These are phyloP conservation scores for Proctacanthus coquilletti DNA, from an alignment of 1,140 invertebrate genomes.

Conservation along the genomic window DNA sequence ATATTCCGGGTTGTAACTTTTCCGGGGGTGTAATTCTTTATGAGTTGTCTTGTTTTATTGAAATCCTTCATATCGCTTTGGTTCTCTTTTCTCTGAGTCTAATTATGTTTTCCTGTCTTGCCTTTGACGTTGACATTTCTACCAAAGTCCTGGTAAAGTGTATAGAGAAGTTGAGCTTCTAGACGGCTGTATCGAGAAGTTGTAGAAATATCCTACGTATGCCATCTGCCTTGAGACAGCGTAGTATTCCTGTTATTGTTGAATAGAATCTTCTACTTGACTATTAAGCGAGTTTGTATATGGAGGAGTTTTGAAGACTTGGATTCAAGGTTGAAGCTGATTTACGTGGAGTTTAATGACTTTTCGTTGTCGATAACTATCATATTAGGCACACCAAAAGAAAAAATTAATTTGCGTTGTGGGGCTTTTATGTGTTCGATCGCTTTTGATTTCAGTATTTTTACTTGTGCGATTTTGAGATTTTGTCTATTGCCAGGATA, in stretches of 20 bases:
- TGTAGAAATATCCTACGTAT: background rate
- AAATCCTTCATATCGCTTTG: slow-evolving; percentile 4
- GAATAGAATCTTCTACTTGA: slow-evolving; percentile 8
- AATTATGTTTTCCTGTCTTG: background rate
- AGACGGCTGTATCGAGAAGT: slow-evolving; percentile 2
- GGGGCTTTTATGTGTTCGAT: slow-evolving; percentile 7
- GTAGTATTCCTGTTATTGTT: slow-evolving; percentile 4
- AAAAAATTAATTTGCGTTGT: slow-evolving; percentile 6
- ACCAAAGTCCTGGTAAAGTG: slow-evolving; percentile 3
- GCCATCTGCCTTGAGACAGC: slow-evolving; percentile 3
- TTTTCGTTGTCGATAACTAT: slow-evolving; percentile 8
- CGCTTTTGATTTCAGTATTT: slow-evolving; percentile 2
- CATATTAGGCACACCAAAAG: slow-evolving; percentile 4
- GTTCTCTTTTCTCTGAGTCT: slow-evolving; percentile 4
- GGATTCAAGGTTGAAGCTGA: slow-evolving; percentile 1
- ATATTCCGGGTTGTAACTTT: too few relatives aligned
- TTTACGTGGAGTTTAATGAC: slow-evolving; percentile 4
- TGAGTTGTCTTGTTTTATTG: slow-evolving; percentile 2
- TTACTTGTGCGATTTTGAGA: slow-evolving; percentile 6
- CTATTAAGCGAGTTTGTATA: slow-evolving; percentile 4
- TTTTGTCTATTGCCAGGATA: slow-evolving; percentile 8
- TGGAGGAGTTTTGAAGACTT: slow-evolving; percentile 4
- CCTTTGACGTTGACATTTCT: background rate
- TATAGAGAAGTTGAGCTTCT: slow-evolving; percentile 4
- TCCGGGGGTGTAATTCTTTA: slow-evolving; percentile 1